Evolutionary conservation across 2,113 vertebrate genomes (phyloP).

Genomic region (Eidolon helvum): DNA sequence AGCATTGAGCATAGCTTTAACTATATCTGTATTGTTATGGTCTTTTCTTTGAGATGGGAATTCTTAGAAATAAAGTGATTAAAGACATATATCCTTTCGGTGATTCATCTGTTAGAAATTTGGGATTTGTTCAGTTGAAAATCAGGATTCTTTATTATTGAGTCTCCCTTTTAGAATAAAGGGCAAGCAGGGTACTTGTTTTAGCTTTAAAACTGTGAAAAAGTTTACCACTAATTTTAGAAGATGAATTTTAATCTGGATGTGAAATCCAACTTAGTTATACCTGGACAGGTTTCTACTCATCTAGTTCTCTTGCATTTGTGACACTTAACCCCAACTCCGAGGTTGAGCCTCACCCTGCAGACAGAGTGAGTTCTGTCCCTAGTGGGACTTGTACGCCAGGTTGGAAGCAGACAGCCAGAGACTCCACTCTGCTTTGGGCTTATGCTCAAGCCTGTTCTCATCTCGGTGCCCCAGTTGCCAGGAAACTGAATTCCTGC

Average conservation of each 20-base stretch:
- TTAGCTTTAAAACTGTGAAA: neutral
- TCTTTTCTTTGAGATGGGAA: neutral
- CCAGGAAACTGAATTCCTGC: constrained; percentile 51
- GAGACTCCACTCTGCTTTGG: neutral
- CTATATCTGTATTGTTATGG: neutral
- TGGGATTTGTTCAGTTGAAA: neutral
- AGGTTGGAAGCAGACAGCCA: neutral
- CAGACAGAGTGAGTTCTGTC: neutral
- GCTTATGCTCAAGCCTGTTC: neutral
- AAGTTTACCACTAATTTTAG: neutral
- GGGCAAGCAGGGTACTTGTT: neutral
- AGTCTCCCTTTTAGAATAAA: neutral
- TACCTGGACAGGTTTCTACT: neutral
- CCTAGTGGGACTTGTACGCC: fast-evolving
- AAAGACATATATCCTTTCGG: neutral
- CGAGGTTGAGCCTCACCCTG: neutral
- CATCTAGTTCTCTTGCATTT: neutral
- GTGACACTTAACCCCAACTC: neutral
- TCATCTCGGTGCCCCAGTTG: neutral
- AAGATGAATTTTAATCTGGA: neutral
- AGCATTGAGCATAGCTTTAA: neutral
- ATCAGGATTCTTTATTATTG: neutral
- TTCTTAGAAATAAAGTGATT: neutral
- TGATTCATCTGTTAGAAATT: neutral
- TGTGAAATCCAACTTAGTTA: neutral